phyloP scores from a whole-genome alignment of 2,888 invertebrate genomes.

The Halocaridina rubra region DNA sequence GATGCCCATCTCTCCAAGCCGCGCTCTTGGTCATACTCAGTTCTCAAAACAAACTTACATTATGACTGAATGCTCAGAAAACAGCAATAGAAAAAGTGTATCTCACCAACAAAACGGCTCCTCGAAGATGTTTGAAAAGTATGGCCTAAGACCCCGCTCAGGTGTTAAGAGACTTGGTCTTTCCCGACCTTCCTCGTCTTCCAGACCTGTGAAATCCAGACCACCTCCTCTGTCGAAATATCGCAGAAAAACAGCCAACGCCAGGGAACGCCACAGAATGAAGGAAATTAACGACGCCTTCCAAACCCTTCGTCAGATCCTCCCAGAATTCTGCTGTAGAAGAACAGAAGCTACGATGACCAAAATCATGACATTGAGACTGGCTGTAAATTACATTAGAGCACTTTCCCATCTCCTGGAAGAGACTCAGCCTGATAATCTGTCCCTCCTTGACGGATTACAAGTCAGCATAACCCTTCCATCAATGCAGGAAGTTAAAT shows the following conservation, averaged over 20 bases:
- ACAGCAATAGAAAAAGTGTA: no score
- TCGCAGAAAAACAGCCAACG: constrained; percentile 89
- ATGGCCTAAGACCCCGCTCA: constrained; percentile 52
- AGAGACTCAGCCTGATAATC: constrained; percentile 15
- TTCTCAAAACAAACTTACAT: not conserved
- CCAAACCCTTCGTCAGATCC: constrained; percentile 81
- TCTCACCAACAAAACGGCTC: no score
- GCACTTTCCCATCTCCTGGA: constrained; percentile 49
- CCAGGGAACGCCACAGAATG: constrained; percentile 87
- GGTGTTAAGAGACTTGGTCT: constrained; percentile 11
- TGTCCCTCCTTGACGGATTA: not conserved
- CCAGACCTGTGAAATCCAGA: constrained; percentile 66
- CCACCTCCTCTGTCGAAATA: constrained; percentile 84
- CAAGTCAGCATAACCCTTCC: constrained; percentile 19
- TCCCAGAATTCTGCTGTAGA: constrained; percentile 72
- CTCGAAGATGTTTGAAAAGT: constrained; percentile 6
- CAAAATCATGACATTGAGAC: constrained; percentile 86
- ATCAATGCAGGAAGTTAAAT: not conserved
- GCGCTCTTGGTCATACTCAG: no score
- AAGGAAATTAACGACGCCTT: constrained; percentile 84
- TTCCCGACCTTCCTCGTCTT: not conserved
- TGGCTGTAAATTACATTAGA: constrained; percentile 85
- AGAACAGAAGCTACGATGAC: constrained; percentile 70
- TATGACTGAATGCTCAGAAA: not conserved
- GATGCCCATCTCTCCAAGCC: no score